A percentile compares a stretch with the other conserved stretches of the same genome.
Conservation (phyloP, 2,113 vertebrate genomes). For the Apodemus speciosus region DNA sequence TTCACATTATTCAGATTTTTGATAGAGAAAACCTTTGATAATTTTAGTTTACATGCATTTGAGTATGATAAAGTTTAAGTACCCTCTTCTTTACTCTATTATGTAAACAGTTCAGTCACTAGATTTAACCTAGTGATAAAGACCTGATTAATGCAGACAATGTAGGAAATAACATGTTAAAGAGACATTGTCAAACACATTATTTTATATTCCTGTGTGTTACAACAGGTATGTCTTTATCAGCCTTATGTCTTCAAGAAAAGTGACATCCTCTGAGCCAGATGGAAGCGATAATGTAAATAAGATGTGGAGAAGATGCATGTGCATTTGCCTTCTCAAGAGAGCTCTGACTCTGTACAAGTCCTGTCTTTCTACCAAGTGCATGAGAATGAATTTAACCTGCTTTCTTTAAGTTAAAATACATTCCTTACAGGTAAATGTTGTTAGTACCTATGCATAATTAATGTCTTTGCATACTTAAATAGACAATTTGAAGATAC, state of each 20-base stretch:
- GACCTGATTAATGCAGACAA: not conserved
- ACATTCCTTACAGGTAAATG: not conserved
- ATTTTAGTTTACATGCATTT: not conserved
- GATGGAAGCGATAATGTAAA: not conserved
- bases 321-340: not conserved
- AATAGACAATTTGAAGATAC: not conserved
- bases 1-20: not conserved
- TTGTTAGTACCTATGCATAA: not conserved
- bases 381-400: not conserved
- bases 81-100: not conserved
- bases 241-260: not conserved
- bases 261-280: not conserved
- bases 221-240: not conserved
- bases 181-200: not conserved
- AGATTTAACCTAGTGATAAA: not conserved
- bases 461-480: not conserved
- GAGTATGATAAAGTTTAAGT: not conserved
- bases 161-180: not conserved
- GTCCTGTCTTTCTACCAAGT: not conserved
- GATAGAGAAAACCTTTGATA: not conserved
- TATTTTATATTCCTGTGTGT: not conserved
- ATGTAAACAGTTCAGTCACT: not conserved
- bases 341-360: not conserved
- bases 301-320: not conserved
- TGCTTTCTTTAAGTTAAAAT: not conserved